Conservation (phyloP, 2,113 vertebrate species). For the Cyanistes caeruleus region DNA sequence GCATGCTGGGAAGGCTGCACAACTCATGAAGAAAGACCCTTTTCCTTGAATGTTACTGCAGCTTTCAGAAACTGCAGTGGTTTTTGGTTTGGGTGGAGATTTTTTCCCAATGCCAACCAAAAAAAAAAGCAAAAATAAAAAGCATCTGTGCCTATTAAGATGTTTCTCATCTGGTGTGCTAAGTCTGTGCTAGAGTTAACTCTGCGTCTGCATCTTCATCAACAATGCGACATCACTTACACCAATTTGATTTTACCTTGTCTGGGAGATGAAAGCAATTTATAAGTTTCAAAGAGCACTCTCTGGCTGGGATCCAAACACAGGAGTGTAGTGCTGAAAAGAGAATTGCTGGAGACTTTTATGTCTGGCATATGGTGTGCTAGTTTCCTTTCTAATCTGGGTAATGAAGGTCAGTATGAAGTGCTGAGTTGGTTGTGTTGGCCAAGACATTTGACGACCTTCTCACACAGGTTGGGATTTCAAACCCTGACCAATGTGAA, state of each 20-base stretch:
- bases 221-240: conserved; percentile 45
- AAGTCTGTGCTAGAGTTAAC: conserved; percentile 30
- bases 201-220: conserved; percentile 53
- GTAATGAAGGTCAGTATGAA: conserved; percentile 53
- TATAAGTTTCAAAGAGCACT: conserved; percentile 69
- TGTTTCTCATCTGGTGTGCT: conserved; percentile 11
- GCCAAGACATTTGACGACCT: conserved; percentile 24
- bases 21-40: neutral
- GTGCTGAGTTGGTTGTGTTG: conserved; percentile 49
- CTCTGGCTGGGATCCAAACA: conserved; percentile 62
- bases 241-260: conserved; percentile 71
- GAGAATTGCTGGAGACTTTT: conserved; percentile 58
- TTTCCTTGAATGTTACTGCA: neutral
- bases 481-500: neutral
- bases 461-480: neutral
- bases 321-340: conserved; percentile 44
- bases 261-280: conserved; percentile 70
- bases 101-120: neutral
- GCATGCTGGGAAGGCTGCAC: neutral
- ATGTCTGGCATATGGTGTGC: conserved; percentile 55
- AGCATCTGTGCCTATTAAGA: conserved; percentile 23
- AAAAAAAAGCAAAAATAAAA: neutral
- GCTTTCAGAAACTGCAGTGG: neutral
- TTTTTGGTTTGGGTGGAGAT: neutral
- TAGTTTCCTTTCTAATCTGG: conserved; percentile 51